A percentile compares a stretch with the other conserved stretches of the same genome.
Conservation (phyloP, 2,797 vertebrate species). For the Aselliscus stoliczkanus region DNA sequence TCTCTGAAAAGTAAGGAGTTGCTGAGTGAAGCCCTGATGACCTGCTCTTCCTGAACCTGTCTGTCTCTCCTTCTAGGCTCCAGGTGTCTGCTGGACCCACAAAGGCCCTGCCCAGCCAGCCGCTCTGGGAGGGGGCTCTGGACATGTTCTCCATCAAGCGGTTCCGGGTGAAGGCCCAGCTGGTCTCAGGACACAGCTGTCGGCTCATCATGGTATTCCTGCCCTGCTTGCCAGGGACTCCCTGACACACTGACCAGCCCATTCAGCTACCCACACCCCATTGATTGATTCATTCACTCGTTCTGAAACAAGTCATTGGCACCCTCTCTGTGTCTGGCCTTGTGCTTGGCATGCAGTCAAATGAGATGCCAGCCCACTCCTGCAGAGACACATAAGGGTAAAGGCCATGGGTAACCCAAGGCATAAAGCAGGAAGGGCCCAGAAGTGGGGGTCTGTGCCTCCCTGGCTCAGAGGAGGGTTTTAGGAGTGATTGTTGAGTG, state of each 20-base stretch:
- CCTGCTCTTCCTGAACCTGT: neutral
- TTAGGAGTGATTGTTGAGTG: neutral
- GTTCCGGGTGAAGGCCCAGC: conserved; percentile 72
- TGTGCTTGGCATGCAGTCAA: neutral
- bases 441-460: neutral
- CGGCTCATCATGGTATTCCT: conserved; percentile 68
- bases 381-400: neutral
- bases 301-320: neutral
- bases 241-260: neutral
- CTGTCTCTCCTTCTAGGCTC: conserved; percentile 31
- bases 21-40: neutral
- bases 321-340: neutral
- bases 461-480: neutral
- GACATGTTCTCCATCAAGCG: conserved; percentile 78
- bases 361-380: neutral
- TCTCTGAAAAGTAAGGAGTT: neutral
- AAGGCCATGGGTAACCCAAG: neutral
- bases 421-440: neutral
- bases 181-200: conserved; percentile 69
- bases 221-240: neutral
- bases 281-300: neutral
- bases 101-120: neutral
- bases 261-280: neutral
- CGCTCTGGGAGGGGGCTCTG: conserved; percentile 75
- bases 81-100: neutral